Base-by-base conservation (phyloP, 2,113 vertebrate species). In the Nansenia antarctica region DNA sequence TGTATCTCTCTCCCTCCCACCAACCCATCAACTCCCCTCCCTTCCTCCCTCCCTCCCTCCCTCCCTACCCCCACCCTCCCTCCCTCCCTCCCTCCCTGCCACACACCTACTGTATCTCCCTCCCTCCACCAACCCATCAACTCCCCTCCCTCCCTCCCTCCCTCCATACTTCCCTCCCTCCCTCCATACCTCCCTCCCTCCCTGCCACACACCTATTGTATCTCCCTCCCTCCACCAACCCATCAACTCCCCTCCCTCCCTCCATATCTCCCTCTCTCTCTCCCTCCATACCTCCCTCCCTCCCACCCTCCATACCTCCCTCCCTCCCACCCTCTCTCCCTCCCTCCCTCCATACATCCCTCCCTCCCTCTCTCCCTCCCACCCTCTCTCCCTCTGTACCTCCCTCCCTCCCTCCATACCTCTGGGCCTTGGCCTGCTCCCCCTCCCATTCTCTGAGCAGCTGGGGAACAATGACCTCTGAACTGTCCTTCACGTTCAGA, bases 391-490 rank as follows among this genome's bases (percentile, higher is more conserved):
- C n/a, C n/a, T n/a, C n/a, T 52, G 34, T 37, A 11, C 11, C 18
- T 49, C n/a, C n/a, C 45, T 49, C n/a, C n/a, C n/a, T n/a, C n/a
- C n/a, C n/a, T n/a, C n/a, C n/a, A n/a, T n/a, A 93, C 93, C 92
- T 92, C 45, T 76, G 85, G 62, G 77, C 57, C 64, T 89, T 88
- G 74, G 39, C 62, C 69, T 94, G 92, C 77, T 98, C 95, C 66
- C 86, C 89, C 12, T 95, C 92, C 97, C 98, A 98, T 15, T 93
- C 92, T 55, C 80, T 85, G 15, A 94, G 90, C n/a, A 99, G 90
- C 31, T 64, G 88, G 4, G 93, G 85, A 18, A 98, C 94, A 34
- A 95, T 81, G 22, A 62, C 1, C 65, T 91, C 89, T 0, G 96
- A 96, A 68, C 83, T 78, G 80, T 99, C 94, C 0, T 93, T 92